Evolutionary conservation across 2,797 vertebrate genomes (phyloP), one percentile per base, ranked within the genome.

Genomic region (Acipenser transmontanus): DNA sequence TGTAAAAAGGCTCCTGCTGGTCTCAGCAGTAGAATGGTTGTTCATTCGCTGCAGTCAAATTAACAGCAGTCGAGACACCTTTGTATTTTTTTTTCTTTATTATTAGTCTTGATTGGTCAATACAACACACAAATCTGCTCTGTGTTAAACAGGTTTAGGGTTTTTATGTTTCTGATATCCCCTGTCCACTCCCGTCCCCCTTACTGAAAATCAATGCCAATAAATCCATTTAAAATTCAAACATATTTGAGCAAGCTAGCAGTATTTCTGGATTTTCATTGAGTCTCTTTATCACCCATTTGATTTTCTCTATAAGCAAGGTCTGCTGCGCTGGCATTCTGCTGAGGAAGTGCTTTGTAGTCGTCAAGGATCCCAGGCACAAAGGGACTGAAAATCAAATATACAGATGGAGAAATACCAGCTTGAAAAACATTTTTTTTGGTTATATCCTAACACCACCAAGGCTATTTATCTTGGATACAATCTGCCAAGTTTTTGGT

Each of bases 31-130:
- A 13, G 50, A 72, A 59, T 0, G 7, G 54, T 34, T 34, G 34
- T 80, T 87, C 81, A 89, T 85, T 84, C 81, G 80, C 68, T 76
- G 75, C 74, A 70, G 70, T 77, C 84, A 84, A 87, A 87, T 88
- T 82, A 87, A 68, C 82, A 85, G 85, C 82, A 76, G 86, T 86
- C 82, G 82, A 78, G 62, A 81, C 80, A 74, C 70, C 72, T 87
- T 86, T 81, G 81, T 82, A 83, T 4, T 34, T 34, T 34, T 34
- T 34, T 34, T 4, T 4, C 48, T 82, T 86, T 85, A 80, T 75
- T 81, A 85, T 78, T 73, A 81, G 57, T 73, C 79, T 85, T 81
- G 77, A 84, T 86, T 81, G 76, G 77, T 79, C 61, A 14, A 70
- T 75, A 76, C 84, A 84, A 73, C 73, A 81, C 71, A 77, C 10